These are phyloP conservation scores for Crocuta crocuta DNA, from an alignment of 2,113 vertebrate genomes.

Conservation along the genomic window DNA sequence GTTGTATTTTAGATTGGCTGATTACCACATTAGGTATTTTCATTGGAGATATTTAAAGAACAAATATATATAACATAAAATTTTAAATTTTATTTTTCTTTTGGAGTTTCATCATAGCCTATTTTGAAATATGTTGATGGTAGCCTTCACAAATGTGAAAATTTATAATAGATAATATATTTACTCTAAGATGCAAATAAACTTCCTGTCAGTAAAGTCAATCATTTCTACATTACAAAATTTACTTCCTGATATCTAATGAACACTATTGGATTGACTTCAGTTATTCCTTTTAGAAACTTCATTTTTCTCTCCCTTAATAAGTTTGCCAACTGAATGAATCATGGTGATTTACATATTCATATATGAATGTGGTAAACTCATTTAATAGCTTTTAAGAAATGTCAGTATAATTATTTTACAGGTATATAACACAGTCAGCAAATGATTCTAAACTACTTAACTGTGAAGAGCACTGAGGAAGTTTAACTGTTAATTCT, in stretches of 20 bases:
- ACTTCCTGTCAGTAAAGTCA: constrained; percentile 2
- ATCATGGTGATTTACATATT: neutral
- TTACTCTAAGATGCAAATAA: constrained; percentile 43
- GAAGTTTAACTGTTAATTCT: neutral
- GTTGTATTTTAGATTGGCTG: constrained; percentile 47
- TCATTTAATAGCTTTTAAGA: constrained; percentile 10
- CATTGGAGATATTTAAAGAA: constrained; percentile 36
- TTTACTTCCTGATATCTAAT: neutral
- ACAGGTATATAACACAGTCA: neutral
- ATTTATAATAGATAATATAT: neutral
- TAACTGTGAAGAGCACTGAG: neutral
- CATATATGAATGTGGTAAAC: neutral
- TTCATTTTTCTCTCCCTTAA: neutral
- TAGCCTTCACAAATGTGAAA: constrained; percentile 39
- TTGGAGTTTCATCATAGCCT: neutral
- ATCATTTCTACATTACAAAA: constrained; percentile 45
- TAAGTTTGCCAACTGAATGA: neutral
- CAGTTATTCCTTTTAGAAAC: constrained; percentile 44
- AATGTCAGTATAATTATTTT: neutral
- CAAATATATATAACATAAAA: neutral
- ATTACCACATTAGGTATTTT: constrained; percentile 35
- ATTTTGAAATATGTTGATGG: constrained; percentile 55
- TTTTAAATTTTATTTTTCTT: neutral
- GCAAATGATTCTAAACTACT: neutral
- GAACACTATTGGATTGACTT: neutral